These are phyloP conservation scores for Temnopleurus reevesii DNA, from an alignment of 53 echinoderm and acorn worm genomes.

Conservation along the genomic window DNA sequence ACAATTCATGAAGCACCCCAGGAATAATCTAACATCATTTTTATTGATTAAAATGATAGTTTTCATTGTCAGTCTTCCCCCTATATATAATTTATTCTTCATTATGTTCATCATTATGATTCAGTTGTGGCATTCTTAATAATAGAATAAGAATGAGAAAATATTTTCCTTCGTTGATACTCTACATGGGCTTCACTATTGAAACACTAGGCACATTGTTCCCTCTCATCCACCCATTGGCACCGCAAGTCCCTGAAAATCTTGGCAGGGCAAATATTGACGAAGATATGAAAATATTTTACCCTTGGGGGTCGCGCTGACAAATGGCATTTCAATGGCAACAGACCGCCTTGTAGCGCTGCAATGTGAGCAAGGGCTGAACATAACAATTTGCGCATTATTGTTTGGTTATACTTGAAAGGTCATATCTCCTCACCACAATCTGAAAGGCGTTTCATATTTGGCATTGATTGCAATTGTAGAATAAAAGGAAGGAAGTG, in stretches of 20 bases:
- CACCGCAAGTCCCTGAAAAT: constrained; percentile 1
- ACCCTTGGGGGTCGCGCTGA: constrained; percentile 19
- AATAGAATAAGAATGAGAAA: too few relatives aligned
- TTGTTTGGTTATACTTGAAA: not conserved
- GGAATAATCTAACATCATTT: too few relatives aligned
- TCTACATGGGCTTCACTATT: not conserved
- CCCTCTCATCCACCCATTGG: constrained; percentile 7
- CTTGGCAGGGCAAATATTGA: constrained; percentile 10
- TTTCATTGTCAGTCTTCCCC: too few relatives aligned
- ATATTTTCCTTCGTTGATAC: too few relatives aligned
- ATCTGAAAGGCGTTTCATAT: not conserved
- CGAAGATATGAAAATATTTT: constrained; percentile 40
- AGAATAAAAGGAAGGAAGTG: too few relatives aligned
- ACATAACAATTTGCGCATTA: not conserved
- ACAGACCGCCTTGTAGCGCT: constrained; percentile 10
- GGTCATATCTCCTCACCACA: not conserved
- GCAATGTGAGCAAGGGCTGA: not conserved
- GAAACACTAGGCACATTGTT: not conserved
- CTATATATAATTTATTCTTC: too few relatives aligned
- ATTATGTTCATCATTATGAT: too few relatives aligned
- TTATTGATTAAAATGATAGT: too few relatives aligned
- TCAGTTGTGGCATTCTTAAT: too few relatives aligned
- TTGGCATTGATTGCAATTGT: not conserved
- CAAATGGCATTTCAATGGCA: constrained; percentile 37
- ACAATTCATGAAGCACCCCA: too few relatives aligned